Evolutionary conservation across 2,888 invertebrate species (phyloP), one percentile per base, ranked within the genome.

Genomic region (Zeuzera pyrina): DNA sequence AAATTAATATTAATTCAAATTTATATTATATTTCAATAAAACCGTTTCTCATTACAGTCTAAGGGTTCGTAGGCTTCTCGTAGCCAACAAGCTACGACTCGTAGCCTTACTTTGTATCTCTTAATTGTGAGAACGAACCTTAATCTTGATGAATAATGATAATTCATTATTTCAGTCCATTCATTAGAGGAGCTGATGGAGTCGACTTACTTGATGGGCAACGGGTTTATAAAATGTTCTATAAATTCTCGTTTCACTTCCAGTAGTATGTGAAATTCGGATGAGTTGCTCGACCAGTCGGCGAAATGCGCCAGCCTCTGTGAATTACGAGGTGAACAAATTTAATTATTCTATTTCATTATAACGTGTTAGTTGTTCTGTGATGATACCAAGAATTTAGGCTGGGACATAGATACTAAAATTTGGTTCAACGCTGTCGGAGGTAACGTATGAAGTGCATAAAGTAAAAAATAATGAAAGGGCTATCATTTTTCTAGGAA

Each of bases 181-280:
- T 36, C 16, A 29, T 35, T 37, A 39, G 34, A 37, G 16, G 24
- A 16, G 15, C 23, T 15, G n/a, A 15, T 15, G 10, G 28, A 28
- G 33, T 49, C 26, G 8, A 86, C 88, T 87, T 62, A 87, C 84
- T 84, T 84, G 52, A 64, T 35, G 30, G 84, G 84, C 46, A 87
- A 64, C 34, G 86, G 87, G 54, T 78, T 74, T 57, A 91, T 85
- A 59, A 91, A 90, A 44, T 89, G 86, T 34, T 89, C 88, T 34
- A 90, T 85, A 54, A 91, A 88, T 48, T 91, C 91, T 33, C 86
- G 79, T 60, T 91, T 89, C 39, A 91, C 89, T 66, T 91, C 91
- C 38, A 88, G 79, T 35, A 91, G 73, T 44, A 90, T 88, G 60
- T 90, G 87, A 58, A 88, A 91, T 64, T 91, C 91, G 12, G 89